Conservation (phyloP, 2,113 vertebrate genomes). For the Silurus glanis region DNA sequence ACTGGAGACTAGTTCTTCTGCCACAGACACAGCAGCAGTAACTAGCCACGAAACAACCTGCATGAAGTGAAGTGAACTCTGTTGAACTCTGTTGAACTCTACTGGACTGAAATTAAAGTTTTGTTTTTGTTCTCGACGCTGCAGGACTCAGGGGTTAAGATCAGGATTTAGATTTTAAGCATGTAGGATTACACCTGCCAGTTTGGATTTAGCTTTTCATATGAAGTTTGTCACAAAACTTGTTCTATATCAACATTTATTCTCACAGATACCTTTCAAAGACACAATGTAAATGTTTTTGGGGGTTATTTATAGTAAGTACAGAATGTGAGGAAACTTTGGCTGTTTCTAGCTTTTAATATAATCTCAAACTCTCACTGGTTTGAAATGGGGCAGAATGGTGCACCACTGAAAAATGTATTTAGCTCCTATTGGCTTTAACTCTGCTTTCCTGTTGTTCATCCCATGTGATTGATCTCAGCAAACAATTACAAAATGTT, state of each 20-base stretch:
- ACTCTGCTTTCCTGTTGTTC: too few relatives aligned
- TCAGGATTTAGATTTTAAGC: neutral
- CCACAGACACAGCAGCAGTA: neutral
- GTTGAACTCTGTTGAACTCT: neutral
- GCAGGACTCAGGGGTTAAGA: neutral
- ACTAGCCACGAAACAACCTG: neutral
- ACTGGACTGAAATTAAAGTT: neutral
- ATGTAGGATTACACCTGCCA: neutral
- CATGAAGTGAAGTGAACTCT: neutral
- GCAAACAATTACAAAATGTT: too few relatives aligned
- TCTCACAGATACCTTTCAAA: neutral
- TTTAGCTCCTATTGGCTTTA: neutral
- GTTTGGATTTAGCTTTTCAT: too few relatives aligned
- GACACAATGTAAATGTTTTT: neutral
- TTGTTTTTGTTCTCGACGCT: neutral
- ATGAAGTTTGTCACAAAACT: neutral
- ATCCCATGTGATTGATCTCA: too few relatives aligned
- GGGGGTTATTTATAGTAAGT: neutral
- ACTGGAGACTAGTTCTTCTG: neutral
- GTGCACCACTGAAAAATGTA: neutral
- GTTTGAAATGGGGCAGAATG: neutral
- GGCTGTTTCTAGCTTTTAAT: neutral
- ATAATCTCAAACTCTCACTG: neutral
- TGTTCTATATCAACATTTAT: neutral
- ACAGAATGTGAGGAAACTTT: neutral